Conservation (phyloP, 2,797 vertebrate species). For the Cryptoblepharus egeriae region DNA sequence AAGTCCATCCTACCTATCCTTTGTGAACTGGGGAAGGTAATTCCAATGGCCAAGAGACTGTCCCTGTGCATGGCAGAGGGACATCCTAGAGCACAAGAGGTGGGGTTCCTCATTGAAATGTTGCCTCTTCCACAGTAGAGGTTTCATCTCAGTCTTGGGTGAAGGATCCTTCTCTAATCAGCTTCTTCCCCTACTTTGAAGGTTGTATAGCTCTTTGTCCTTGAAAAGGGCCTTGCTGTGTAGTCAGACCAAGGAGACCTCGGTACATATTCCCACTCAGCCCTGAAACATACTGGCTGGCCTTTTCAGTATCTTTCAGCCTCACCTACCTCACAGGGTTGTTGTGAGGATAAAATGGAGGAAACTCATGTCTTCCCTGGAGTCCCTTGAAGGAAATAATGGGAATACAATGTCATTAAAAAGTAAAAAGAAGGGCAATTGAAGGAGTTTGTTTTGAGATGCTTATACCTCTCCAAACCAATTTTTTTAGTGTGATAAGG, state of each 20-base stretch:
- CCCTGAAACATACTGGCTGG: not conserved
- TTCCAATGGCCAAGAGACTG: not conserved
- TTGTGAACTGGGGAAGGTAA: constrained; percentile 13
- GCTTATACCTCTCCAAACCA: not conserved
- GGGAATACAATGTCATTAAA: not conserved
- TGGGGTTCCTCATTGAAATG: not conserved
- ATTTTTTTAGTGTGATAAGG: not conserved
- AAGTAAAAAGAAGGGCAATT: not conserved
- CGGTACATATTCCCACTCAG: not conserved
- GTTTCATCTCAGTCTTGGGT: not conserved
- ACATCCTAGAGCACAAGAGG: not conserved
- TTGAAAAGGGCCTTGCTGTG: not conserved
- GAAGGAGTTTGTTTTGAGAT: not conserved
- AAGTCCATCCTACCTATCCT: not conserved
- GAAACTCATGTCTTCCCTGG: not conserved
- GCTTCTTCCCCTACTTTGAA: not conserved
- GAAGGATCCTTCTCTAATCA: not conserved
- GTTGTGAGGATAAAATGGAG: constrained; percentile 15
- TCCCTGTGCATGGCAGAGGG: not conserved
- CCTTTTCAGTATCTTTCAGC: not conserved
- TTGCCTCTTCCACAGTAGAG: not conserved
- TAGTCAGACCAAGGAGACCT: not conserved
- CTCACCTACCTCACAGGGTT: not conserved
- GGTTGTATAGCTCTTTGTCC: not conserved
- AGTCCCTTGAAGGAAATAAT: not conserved